Conservation (phyloP, 2,113 vertebrate genomes). For the Phodopus roborovskii region DNA sequence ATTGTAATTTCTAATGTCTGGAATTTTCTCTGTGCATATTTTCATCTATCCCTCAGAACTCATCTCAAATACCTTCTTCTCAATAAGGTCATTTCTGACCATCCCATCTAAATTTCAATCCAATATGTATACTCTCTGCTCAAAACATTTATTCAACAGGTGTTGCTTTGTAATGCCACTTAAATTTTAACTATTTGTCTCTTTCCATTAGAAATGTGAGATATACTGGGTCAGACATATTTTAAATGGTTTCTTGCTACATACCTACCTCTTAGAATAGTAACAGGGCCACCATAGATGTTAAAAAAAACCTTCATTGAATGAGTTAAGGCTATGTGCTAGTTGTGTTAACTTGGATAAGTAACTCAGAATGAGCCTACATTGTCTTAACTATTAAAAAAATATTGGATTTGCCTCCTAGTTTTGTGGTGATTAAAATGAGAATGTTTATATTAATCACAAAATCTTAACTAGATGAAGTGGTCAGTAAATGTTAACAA, state of each 20-base stretch:
- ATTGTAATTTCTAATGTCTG: conserved; percentile 24
- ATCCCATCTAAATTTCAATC: not conserved
- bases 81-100: not conserved
- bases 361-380: not conserved
- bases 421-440: conserved; percentile 2
- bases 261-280: not conserved
- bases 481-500: not conserved
- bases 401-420: not conserved
- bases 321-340: conserved; percentile 22
- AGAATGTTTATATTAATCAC: not conserved
- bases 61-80: not conserved
- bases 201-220: conserved; percentile 31
- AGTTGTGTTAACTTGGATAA: not conserved
- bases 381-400: conserved; percentile 13
- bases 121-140: not conserved
- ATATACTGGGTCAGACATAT: not conserved
- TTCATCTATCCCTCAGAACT: not conserved
- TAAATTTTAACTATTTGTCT: conserved; percentile 8
- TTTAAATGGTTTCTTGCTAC: not conserved
- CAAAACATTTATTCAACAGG: conserved; percentile 28
- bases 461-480: not conserved
- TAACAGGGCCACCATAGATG: not conserved
- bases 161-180: not conserved
- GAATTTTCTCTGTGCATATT: conserved; percentile 22
- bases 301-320: not conserved